Conservation (phyloP, 2,113 vertebrate species). For the Raja brachyura region DNA sequence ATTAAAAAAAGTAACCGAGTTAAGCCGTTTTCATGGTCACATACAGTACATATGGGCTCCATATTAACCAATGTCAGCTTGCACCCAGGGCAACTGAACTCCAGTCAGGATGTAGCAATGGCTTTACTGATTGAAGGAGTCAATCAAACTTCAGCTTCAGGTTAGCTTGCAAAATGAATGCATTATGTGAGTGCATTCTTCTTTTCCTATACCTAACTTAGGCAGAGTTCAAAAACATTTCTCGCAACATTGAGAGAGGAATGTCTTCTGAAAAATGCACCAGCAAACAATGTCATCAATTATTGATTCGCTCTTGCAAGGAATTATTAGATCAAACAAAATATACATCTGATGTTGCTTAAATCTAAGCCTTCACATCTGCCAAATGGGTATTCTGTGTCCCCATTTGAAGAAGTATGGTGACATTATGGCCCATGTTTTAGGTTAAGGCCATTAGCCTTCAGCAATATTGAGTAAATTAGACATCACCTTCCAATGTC, state of each 20-base stretch:
- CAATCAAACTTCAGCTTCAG: slow-evolving; percentile 14
- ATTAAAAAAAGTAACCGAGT: slow-evolving; percentile 35
- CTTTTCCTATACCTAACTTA: background rate
- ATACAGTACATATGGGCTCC: slow-evolving; percentile 5
- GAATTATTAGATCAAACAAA: background rate
- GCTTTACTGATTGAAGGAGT: background rate
- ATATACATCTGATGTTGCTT: background rate
- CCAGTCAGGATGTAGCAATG: slow-evolving; percentile 5
- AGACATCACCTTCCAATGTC: background rate
- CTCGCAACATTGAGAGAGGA: background rate
- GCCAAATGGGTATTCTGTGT: slow-evolving; percentile 18
- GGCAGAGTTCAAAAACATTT: background rate
- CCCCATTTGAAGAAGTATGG: background rate
- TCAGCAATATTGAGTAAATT: background rate
- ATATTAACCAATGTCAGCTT: slow-evolving; percentile 24
- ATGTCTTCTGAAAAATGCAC: background rate
- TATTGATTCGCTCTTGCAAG: background rate
- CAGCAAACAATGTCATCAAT: background rate
- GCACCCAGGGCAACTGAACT: slow-evolving; percentile 18
- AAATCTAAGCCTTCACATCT: background rate
- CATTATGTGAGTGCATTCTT: background rate
- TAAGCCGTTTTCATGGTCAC: slow-evolving; percentile 30
- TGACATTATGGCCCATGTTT: background rate
- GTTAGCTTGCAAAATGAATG: slow-evolving; percentile 19
- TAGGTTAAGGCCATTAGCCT: background rate